These are phyloP conservation scores for Caenorhabditis becei DNA, from an alignment of 2,888 invertebrate genomes.

Conservation along the genomic window DNA sequence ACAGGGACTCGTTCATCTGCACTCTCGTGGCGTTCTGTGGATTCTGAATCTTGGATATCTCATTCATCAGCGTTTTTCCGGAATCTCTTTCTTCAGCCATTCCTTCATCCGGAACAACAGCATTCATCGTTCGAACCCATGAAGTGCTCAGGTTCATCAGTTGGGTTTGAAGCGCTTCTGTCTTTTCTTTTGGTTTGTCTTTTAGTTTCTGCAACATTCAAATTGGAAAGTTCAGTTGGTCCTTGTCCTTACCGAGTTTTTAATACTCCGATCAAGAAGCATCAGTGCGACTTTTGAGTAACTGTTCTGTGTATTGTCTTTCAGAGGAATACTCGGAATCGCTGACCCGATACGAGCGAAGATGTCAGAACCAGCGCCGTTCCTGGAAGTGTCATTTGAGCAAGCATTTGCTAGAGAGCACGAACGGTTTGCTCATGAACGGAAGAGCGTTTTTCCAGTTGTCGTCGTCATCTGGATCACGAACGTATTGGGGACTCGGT, in stretches of 20 bases:
- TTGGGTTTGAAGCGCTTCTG: slow-evolving; percentile 5
- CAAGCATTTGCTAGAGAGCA: neutral
- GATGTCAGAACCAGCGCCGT: slow-evolving; percentile 30
- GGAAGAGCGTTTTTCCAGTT: slow-evolving; percentile 23
- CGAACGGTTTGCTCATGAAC: slow-evolving; percentile 39
- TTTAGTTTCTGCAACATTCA: neutral
- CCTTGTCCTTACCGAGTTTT: slow-evolving; percentile 16
- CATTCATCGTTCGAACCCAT: slow-evolving; percentile 23
- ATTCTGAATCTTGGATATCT: slow-evolving; percentile 43
- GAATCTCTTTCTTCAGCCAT: neutral
- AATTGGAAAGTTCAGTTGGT: neutral
- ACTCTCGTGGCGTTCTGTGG: slow-evolving; percentile 24
- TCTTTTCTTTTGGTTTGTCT: neutral
- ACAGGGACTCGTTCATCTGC: slow-evolving; percentile 27
- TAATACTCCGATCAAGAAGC: slow-evolving; percentile 27
- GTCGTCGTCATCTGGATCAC: slow-evolving; percentile 38
- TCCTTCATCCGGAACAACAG: neutral
- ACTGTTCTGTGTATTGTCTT: slow-evolving; percentile 34
- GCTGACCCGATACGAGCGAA: slow-evolving; percentile 35
- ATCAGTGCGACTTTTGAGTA: slow-evolving; percentile 51
- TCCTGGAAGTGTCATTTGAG: slow-evolving; percentile 29
- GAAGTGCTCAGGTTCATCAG: slow-evolving; percentile 46
- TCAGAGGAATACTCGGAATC: slow-evolving; percentile 32
- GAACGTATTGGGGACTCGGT: slow-evolving; percentile 14
- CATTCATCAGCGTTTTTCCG: neutral